Conservation (phyloP, 1,140 invertebrate species). For the Drosophila virilis region DNA sequence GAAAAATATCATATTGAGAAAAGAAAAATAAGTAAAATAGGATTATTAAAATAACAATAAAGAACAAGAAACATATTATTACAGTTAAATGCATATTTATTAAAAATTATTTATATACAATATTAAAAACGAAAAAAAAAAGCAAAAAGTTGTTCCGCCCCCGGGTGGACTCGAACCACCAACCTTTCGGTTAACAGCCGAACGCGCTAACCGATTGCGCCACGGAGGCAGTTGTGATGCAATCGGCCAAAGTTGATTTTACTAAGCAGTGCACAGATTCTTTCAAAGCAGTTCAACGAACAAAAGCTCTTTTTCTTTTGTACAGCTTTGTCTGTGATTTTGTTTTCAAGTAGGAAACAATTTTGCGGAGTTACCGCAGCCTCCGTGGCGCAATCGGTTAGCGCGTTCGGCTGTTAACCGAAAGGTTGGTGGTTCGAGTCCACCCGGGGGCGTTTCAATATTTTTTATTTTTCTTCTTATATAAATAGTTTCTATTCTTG, state of each 20-base stretch:
- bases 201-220: constrained; percentile 93
- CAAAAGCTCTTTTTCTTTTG: constrained; percentile 16
- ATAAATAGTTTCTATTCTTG: background rate
- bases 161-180: constrained; percentile 94
- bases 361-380: constrained; percentile 70
- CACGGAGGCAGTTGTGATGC: constrained; percentile 87
- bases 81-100: too few relatives aligned
- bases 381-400: constrained; percentile 93
- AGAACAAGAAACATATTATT: background rate
- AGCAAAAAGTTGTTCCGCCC: constrained; percentile 76
- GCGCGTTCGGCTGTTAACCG: constrained; percentile 92
- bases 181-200: constrained; percentile 93
- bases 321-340: background rate
- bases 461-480: constrained; percentile 16
- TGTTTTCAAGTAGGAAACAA: constrained; percentile 5
- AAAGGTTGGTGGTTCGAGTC: constrained; percentile 95
- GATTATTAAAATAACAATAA: background rate
- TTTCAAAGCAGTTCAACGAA: constrained; percentile 1
- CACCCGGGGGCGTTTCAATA: constrained; percentile 87
- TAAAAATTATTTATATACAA: too few relatives aligned
- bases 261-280: constrained; percentile 2
- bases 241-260: background rate
- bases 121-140: constrained; percentile 12
- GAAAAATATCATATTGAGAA: too few relatives aligned
- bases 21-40: too few relatives aligned